Evolutionary conservation across 2,888 invertebrate species (phyloP).

Genomic region (Pachydiplax longipennis): DNA sequence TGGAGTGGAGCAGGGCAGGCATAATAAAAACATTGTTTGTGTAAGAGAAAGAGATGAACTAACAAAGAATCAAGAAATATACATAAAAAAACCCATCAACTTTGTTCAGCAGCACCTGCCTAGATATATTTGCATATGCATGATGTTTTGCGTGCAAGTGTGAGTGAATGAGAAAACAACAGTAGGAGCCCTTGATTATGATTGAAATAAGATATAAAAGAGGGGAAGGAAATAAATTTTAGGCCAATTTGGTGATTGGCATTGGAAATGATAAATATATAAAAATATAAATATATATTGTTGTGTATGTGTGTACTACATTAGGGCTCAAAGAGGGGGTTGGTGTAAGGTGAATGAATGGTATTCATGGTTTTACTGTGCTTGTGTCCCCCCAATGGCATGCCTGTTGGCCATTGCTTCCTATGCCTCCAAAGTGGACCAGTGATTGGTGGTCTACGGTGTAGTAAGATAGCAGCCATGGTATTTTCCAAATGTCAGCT

Average conservation of each 20-base stretch:
- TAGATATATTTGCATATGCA: slow-evolving; percentile 8
- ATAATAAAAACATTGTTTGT: slow-evolving; percentile 1
- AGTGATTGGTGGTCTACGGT: neutral
- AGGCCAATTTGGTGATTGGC: neutral
- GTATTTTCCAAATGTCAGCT: slow-evolving; percentile 40
- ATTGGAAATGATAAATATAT: too few species aligned
- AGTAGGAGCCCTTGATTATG: neutral
- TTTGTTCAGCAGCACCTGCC: slow-evolving; percentile 37
- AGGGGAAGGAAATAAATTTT: neutral
- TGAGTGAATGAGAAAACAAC: neutral
- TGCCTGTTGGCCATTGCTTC: neutral
- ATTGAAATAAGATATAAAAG: neutral
- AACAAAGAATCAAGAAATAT: neutral
- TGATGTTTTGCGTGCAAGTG: neutral
- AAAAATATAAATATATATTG: neutral
- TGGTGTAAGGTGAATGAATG: neutral
- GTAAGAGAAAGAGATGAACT: slow-evolving; percentile 4
- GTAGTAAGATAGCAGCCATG: neutral
- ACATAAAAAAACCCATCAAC: slow-evolving; percentile 6
- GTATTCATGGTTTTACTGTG: neutral
- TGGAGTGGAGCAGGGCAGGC: slow-evolving; percentile 23
- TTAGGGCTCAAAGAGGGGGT: neutral
- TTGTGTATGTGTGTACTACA: neutral
- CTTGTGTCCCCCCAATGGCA: neutral
- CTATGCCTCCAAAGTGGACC: slow-evolving; percentile 6